A percentile compares a stretch with the other conserved stretches of the same genome.
Evolutionary conservation across 2,888 invertebrate genomes (phyloP).

Genomic region (Caenorhabditis sp.): DNA sequence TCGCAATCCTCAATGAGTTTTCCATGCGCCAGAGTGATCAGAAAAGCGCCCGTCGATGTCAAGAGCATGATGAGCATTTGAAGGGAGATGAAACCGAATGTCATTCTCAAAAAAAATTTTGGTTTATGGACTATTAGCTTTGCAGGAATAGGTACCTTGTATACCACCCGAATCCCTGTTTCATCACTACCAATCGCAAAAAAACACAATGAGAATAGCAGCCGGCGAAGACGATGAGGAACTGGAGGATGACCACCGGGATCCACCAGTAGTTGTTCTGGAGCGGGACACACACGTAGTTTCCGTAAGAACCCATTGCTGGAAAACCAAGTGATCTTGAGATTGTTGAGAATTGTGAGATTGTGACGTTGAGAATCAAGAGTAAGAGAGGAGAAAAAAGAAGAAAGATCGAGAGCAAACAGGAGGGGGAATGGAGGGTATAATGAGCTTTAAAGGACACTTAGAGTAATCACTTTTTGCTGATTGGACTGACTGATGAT

Average conservation of each 20-base stretch:
- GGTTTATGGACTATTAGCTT: no score
- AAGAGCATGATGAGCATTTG: conserved; percentile 39
- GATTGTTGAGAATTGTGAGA: background rate
- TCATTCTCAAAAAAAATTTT: conserved; percentile 16
- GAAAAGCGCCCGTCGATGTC: conserved; percentile 35
- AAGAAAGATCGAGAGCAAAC: no score
- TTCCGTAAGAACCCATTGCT: conserved; percentile 14
- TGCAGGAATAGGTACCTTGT: conserved; percentile 20
- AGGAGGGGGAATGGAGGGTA: no score
- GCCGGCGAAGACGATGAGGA: conserved; percentile 28
- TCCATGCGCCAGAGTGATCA: conserved; percentile 27
- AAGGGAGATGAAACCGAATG: conserved; percentile 10
- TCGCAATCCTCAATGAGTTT: conserved; percentile 51
- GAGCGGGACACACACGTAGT: conserved; percentile 3
- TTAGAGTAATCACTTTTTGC: no score
- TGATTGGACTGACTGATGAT: no score
- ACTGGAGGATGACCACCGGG: conserved; percentile 29
- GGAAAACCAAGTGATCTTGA: background rate
- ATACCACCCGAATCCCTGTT: conserved; percentile 18
- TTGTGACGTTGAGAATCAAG: no score
- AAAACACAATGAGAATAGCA: conserved; percentile 37
- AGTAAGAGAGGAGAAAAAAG: no score
- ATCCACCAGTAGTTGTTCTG: conserved; percentile 14
- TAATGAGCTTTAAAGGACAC: no score
- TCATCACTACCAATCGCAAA: background rate